phyloP scores from a whole-genome alignment of 2,113 vertebrate genomes.

The Numida meleagris region DNA sequence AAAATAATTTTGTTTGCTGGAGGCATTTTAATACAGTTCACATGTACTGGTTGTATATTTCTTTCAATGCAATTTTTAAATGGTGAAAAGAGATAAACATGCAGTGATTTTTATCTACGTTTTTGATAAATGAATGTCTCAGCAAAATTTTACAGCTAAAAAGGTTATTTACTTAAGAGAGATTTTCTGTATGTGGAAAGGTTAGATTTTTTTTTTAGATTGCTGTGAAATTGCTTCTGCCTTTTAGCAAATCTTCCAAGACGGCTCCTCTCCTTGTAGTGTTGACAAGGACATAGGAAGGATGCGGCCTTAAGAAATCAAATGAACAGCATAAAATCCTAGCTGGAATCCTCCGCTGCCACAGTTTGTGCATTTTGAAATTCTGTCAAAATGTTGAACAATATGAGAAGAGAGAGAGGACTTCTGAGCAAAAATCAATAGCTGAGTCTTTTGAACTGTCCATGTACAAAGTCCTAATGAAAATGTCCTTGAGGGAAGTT shows the following conservation, averaged over 20 bases:
- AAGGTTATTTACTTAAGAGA: slow-evolving; percentile 90
- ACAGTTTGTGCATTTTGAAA: slow-evolving; percentile 73
- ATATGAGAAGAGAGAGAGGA: slow-evolving; percentile 70
- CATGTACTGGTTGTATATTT: not conserved
- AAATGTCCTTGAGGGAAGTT: slow-evolving; percentile 78
- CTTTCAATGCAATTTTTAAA: slow-evolving; percentile 70
- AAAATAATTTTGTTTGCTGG: not conserved
- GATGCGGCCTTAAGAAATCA: slow-evolving; percentile 75
- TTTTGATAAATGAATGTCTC: slow-evolving; percentile 78
- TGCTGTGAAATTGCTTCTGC: slow-evolving; percentile 88
- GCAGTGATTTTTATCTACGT: slow-evolving; percentile 74
- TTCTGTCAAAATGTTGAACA: slow-evolving; percentile 78
- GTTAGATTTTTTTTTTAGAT: slow-evolving; percentile 83
- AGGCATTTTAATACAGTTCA: slow-evolving; percentile 9
- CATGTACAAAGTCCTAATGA: slow-evolving; percentile 79
- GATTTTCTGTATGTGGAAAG: slow-evolving; percentile 83
- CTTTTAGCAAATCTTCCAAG: slow-evolving; percentile 86
- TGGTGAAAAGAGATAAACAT: slow-evolving; percentile 69
- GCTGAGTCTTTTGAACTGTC: slow-evolving; percentile 74
- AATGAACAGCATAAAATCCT: slow-evolving; percentile 73
- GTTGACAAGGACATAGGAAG: slow-evolving; percentile 81
- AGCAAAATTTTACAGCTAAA: slow-evolving; percentile 83
- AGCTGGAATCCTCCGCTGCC: slow-evolving; percentile 63
- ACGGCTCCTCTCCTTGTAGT: slow-evolving; percentile 75
- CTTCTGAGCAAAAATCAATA: slow-evolving; percentile 82